These are phyloP conservation scores for Pantherophis guttatus DNA, from an alignment of 2,113 vertebrate genomes.

Conservation along the genomic window DNA sequence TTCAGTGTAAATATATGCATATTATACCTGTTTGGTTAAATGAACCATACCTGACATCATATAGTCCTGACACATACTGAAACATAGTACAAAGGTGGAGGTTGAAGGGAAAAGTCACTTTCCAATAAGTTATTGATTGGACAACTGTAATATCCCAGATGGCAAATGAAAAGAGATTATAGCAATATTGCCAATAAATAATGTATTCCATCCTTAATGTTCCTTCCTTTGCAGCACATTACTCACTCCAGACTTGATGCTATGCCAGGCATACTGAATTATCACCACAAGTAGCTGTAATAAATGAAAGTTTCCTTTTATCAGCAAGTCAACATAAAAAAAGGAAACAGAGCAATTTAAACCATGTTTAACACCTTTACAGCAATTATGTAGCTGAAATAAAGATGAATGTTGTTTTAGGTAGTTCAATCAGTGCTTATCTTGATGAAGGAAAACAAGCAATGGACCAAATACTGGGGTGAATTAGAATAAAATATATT, in stretches of 20 bases:
- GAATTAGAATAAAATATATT: slow-evolving; percentile 68
- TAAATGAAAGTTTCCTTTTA: slow-evolving; percentile 55
- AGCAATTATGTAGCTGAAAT: slow-evolving; percentile 64
- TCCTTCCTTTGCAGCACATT: slow-evolving; percentile 52
- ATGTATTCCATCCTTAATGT: slow-evolving; percentile 65
- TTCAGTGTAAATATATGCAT: neutral
- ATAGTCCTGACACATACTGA: neutral
- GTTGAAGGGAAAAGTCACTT: slow-evolving; percentile 37
- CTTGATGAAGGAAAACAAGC: slow-evolving; percentile 66
- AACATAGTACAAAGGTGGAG: neutral
- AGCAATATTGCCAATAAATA: slow-evolving; percentile 58
- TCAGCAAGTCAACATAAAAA: slow-evolving; percentile 54
- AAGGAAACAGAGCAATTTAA: slow-evolving; percentile 59
- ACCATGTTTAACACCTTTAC: slow-evolving; percentile 67
- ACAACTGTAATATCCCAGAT: slow-evolving; percentile 42
- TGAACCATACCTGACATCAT: neutral
- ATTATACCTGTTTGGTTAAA: neutral
- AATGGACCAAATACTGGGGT: slow-evolving; percentile 54
- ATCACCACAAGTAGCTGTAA: slow-evolving; percentile 52
- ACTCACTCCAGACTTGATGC: slow-evolving; percentile 51
- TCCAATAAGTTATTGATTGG: slow-evolving; percentile 38
- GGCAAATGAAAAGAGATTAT: slow-evolving; percentile 59
- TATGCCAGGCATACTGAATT: slow-evolving; percentile 54
- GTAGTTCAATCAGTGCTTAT: slow-evolving; percentile 65
- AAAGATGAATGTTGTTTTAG: slow-evolving; percentile 65